Evolutionary conservation across 2,888 invertebrate genomes (phyloP), one percentile per base, ranked within the genome.

Genomic region (Rhingia campestris): DNA sequence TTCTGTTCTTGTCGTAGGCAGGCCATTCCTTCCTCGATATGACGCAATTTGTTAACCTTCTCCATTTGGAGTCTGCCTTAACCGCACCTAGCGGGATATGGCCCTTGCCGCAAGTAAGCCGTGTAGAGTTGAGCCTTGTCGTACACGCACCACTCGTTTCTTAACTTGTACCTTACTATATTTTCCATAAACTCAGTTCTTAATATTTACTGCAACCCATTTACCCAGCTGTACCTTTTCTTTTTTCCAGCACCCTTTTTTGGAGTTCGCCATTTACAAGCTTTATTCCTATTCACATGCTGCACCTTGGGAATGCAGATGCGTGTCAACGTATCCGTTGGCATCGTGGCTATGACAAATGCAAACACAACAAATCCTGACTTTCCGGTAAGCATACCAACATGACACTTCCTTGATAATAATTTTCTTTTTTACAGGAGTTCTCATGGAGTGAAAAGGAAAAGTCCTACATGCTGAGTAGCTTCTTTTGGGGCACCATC

Each of bases 341-440:
- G 94, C 0, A 93, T 95, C 53, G 93, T 95, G 0, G 95, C 95
- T 10, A 95, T 95, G 94, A 94, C 94, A 0, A 93, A 94, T 84
- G 86, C 86, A 12, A 88, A 89, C 0, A 89, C 91, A 4, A 90
- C 89, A 10, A 91, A 92, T 87, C 91, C 91, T 3, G 89, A 91
- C 86, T 91, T 92, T 81, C 88, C 90, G 81, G 93, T 93, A 89
- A 89, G 74, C 6, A 47, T 37, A 22, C 22, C 5, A n/a, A 5
- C 45, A 7, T 14, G 4, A 33, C 6, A 14, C 43, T 9, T 6
- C 14, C 4, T 7, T 9, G n/a, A 39, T 3, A 41, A 6, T 58
- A 33, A n/a, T 12, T n/a, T 5, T 54, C 43, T 54, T 88, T n/a
- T 94, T n/a, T 43, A 4, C 39, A 87, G 80, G 87, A 92, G 5